Evolutionary conservation across 2,113 vertebrate genomes (phyloP), one percentile per base, ranked within the genome.

Genomic region (Columba livia): DNA sequence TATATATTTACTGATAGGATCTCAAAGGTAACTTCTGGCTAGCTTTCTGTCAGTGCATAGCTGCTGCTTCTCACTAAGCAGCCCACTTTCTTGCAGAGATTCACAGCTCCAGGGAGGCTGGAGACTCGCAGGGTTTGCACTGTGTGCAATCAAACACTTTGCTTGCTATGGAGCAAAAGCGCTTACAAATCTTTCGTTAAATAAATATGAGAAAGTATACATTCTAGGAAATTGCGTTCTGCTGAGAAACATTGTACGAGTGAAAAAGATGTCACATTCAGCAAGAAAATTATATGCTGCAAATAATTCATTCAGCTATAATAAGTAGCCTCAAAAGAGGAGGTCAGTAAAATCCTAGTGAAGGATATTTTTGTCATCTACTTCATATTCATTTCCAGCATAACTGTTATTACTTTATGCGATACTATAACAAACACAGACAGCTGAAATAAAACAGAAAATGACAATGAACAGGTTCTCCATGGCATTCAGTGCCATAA

Each of bases 271-370:
- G 87, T 93, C 91, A 84, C 94, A 81, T 96, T 93, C 20, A 56
- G 73, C 53, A 94, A 97, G 97, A 94, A 97, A 97, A 98, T 92
- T 87, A 97, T 83, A 96, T 90, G 93, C 97, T 98, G 94, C 97
- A 95, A 98, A 95, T 94, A 97, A 92, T 91, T 96, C 87, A 94
- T 88, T 94, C 67, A 94, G 94, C 79, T 93, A 47, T 72, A 88
- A 89, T 67, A 97, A 98, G 98, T 96, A 98, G 95, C 89, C 92
- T 95, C 84, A 65, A 97, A 98, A 98, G 97, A n/a, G 91, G 93
- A 94, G 97, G 94, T 97, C 98, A 97, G 86, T 95, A 92, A 95
- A 97, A 95, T 81, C 78, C 91, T 12, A 11, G 80, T 62, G 57
- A 92, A 89, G 77, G 93, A 92, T 95, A 94, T 92, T 95, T 97